Evolutionary conservation across 1,140 invertebrate genomes (phyloP), one percentile per base, ranked within the genome.

Genomic region (Atta colombica): DNA sequence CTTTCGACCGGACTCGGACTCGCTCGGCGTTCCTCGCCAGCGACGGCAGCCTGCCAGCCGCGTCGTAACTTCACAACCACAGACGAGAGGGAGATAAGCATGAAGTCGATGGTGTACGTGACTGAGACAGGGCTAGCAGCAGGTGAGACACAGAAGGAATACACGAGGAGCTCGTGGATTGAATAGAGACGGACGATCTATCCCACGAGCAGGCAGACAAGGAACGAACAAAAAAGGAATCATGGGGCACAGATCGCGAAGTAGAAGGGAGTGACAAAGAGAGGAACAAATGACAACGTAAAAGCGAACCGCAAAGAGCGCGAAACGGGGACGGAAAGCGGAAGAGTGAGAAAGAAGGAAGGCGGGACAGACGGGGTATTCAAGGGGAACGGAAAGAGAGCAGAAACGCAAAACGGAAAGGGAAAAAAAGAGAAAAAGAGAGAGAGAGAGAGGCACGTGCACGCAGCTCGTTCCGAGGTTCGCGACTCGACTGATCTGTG

Each of bases 401-500:
- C n/a, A 31, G 28, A 25, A 69, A 71, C 35, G 28, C 74, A 45
- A 58, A 12, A 55, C 21, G 51, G 25, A 77, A 78, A 85, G 61
- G 85, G 58, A 51, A 84, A 77, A 21, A 81, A 51, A 51, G 31
- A 35, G 31, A 35, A 5, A 35, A 65, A 72, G 87, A 81, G 58
- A 51, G 31, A 35, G 87, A 77, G 21, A 75, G 85, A 84, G 60
- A 86, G 45, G 39, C 39, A 45, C 39, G 39, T 45, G 82, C 85
- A 90, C 82, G 86, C 87, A 89, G 89, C 91, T 89, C 91, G 88
- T 87, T 84, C 82, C 88, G 74, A 92, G 87, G 60, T 65, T 90
- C 91, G 90, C 87, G 88, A 90, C 88, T 90, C 91, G 87, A 93
- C 89, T 92, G 92, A 87, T 86, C 87, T 78, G 91, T 88, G 87